Evolutionary conservation across 2,797 vertebrate genomes (phyloP).

Genomic region (Galagoides demidoff): DNA sequence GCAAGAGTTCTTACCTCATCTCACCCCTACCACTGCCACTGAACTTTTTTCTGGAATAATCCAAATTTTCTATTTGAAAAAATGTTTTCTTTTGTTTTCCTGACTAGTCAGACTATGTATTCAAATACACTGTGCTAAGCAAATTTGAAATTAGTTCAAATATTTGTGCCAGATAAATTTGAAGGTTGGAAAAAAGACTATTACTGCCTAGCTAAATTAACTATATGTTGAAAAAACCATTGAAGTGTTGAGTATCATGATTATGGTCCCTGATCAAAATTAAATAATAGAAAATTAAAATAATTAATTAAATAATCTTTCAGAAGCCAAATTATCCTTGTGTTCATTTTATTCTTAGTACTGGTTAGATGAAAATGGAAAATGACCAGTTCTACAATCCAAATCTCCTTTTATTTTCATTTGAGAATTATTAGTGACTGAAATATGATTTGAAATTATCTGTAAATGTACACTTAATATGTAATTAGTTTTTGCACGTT

Average conservation of each 20-base stretch:
- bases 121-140: not conserved
- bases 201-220: not conserved
- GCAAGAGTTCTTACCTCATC: not conserved
- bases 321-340: not conserved
- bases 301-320: not conserved
- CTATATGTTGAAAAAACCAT: not conserved
- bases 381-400: not conserved
- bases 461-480: not conserved
- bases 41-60: not conserved
- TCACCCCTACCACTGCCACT: not conserved
- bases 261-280: not conserved
- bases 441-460: conserved; percentile 14
- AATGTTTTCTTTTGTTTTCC: not conserved
- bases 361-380: not conserved
- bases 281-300: not conserved
- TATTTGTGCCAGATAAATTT: not conserved
- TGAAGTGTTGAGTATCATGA: not conserved
- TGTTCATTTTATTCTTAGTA: not conserved
- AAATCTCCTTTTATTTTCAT: not conserved
- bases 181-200: not conserved
- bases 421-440: not conserved
- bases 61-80: not conserved
- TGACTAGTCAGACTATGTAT: not conserved
- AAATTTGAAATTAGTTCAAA: not conserved
- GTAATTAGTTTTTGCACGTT: not conserved